A percentile compares a stretch with the other conserved stretches of the same genome.
These are phyloP conservation scores for Apteryx owenii DNA, from an alignment of 2,113 vertebrate species.

Conservation along the genomic window DNA sequence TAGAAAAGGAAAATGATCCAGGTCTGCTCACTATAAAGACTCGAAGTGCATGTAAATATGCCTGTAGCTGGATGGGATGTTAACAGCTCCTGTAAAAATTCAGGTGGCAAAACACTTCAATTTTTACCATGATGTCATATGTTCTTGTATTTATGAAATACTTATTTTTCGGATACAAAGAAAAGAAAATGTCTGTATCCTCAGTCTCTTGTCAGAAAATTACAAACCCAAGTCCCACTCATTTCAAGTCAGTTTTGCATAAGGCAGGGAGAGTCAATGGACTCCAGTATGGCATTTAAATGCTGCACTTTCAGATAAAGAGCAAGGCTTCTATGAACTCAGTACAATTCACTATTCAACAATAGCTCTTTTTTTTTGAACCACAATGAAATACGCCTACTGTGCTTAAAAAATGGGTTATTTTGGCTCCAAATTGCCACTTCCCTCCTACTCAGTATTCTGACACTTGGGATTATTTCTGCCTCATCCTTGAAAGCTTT, in stretches of 20 bases:
- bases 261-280: neutral
- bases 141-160: neutral
- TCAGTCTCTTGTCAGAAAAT: neutral
- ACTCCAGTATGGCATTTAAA: neutral
- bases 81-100: neutral
- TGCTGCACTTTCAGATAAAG: neutral
- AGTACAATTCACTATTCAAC: constrained; percentile 1
- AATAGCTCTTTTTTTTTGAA: neutral
- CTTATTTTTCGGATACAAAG: neutral
- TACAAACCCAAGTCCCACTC: neutral
- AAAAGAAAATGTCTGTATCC: neutral
- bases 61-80: neutral
- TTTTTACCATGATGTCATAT: neutral
- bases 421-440: constrained; percentile 63
- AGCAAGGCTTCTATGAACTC: neutral
- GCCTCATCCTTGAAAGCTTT: constrained; percentile 54
- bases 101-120: neutral
- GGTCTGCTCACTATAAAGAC: neutral
- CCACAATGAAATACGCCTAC: constrained; percentile 30
- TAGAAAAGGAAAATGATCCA: neutral
- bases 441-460: constrained; percentile 68
- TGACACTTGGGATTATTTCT: constrained; percentile 69
- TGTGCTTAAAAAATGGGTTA: constrained; percentile 44
- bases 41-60: neutral
- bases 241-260: neutral